These are phyloP conservation scores for Paracyclopina nana DNA, from an alignment of 1,140 invertebrate species.

Conservation along the genomic window DNA sequence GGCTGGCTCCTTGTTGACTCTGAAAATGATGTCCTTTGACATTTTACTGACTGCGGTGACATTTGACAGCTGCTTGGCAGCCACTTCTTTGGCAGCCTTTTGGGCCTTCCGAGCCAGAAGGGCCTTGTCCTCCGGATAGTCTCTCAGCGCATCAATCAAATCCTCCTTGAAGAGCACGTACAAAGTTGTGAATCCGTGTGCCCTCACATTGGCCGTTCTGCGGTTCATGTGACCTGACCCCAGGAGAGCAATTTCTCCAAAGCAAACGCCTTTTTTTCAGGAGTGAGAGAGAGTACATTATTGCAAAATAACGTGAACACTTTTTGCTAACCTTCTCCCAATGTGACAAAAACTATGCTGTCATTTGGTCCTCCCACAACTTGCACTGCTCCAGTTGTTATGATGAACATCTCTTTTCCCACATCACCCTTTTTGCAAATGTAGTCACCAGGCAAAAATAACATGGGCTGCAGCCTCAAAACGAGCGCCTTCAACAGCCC, in stretches of 20 bases:
- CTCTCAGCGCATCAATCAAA: slow-evolving; percentile 59
- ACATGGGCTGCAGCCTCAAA: slow-evolving; percentile 61
- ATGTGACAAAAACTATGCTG: slow-evolving; percentile 53
- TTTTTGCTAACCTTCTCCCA: slow-evolving; percentile 67
- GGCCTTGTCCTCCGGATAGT: slow-evolving; percentile 24
- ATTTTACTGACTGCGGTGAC: neutral
- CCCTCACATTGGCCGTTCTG: slow-evolving; percentile 70
- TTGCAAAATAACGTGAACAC: no score
- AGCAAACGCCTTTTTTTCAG: no score
- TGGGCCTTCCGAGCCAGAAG: slow-evolving; percentile 3
- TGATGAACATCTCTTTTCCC: slow-evolving; percentile 90
- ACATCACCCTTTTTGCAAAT: slow-evolving; percentile 81
- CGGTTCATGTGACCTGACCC: slow-evolving; percentile 64
- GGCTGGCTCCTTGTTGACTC: no score
- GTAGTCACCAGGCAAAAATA: slow-evolving; percentile 65
- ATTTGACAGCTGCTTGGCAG: neutral
- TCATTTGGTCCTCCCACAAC: slow-evolving; percentile 52
- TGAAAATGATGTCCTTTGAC: no score
- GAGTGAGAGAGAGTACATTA: no score
- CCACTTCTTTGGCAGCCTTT: slow-evolving; percentile 7
- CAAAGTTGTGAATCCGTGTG: slow-evolving; percentile 72
- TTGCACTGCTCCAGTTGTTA: slow-evolving; percentile 65
- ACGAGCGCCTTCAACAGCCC: slow-evolving; percentile 69
- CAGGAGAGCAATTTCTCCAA: slow-evolving; percentile 80
- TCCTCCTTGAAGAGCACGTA: slow-evolving; percentile 74